A percentile compares a stretch with the other conserved stretches of the same genome.
phyloP scores from a whole-genome alignment of 2,888 invertebrate species.

The Callosobruchus maculatus region DNA sequence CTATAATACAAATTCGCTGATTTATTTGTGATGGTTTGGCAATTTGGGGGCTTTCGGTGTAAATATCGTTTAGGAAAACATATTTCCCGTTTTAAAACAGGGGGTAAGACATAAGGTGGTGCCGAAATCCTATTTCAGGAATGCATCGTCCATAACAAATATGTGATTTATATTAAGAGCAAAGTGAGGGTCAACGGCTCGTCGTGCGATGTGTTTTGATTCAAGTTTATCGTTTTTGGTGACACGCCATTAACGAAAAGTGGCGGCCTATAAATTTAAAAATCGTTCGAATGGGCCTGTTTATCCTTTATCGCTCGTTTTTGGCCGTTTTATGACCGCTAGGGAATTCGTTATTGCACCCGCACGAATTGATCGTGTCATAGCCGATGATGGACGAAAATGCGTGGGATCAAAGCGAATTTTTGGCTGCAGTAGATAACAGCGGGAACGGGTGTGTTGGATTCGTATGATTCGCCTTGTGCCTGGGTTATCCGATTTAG shows the following conservation, averaged over 20 bases:
- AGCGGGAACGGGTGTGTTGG: too few species aligned
- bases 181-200: not conserved
- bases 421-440: not conserved
- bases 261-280: not conserved
- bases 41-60: too few species aligned
- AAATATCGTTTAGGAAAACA: not conserved
- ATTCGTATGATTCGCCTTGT: too few species aligned
- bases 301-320: not conserved
- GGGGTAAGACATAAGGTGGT: not conserved
- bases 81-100: not conserved
- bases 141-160: not conserved
- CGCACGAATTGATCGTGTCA: not conserved
- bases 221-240: not conserved
- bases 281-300: not conserved
- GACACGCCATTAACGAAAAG: not conserved
- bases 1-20: too few species aligned
- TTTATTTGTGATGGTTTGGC: too few species aligned
- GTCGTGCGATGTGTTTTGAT: not conserved
- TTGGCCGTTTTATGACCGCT: not conserved
- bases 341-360: not conserved
- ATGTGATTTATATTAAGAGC: not conserved
- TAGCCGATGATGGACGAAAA: not conserved
- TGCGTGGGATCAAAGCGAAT: not conserved
- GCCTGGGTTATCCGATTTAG: too few species aligned
- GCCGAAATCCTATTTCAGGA: not conserved